Evolutionary conservation across 2,113 vertebrate species (phyloP).

Genomic region (Octodon degus): DNA sequence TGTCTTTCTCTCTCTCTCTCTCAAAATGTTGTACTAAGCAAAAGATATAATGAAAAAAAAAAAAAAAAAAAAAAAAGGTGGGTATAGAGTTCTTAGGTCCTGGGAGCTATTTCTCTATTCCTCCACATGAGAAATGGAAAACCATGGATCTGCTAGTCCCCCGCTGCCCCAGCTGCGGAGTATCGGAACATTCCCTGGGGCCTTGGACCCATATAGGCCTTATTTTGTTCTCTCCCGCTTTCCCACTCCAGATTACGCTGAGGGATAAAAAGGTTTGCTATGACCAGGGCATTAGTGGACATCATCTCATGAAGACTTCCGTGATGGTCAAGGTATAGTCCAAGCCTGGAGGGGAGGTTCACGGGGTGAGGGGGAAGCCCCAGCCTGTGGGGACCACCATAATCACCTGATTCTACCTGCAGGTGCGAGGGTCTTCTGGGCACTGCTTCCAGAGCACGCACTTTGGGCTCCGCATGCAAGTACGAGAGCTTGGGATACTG

Average conservation of each 20-base stretch:
- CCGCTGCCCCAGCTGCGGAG: no score
- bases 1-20: not conserved
- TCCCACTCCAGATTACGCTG: slow-evolving; percentile 55
- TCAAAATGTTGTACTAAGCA: no score
- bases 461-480: not conserved
- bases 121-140: not conserved
- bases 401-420: not conserved
- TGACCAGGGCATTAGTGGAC: slow-evolving; percentile 72
- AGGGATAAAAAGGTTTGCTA: slow-evolving; percentile 50
- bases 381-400: no score
- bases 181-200: not conserved
- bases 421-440: slow-evolving; percentile 61
- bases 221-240: not conserved
- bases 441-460: slow-evolving; percentile 61
- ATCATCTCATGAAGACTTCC: slow-evolving; percentile 65
- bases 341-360: not conserved
- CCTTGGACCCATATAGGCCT: not conserved
- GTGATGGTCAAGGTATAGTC: slow-evolving; percentile 62
- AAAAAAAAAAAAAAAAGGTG: not conserved
- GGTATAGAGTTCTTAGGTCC: not conserved
- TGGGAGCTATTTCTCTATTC: not conserved
- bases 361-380: not conserved
- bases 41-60: no score
- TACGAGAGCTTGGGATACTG: slow-evolving; percentile 52
- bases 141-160: no score